A percentile compares a stretch with the other conserved stretches of the same genome.
These are phyloP conservation scores for Mythimna loreyi DNA, from an alignment of 2,888 invertebrate genomes.

Conservation along the genomic window DNA sequence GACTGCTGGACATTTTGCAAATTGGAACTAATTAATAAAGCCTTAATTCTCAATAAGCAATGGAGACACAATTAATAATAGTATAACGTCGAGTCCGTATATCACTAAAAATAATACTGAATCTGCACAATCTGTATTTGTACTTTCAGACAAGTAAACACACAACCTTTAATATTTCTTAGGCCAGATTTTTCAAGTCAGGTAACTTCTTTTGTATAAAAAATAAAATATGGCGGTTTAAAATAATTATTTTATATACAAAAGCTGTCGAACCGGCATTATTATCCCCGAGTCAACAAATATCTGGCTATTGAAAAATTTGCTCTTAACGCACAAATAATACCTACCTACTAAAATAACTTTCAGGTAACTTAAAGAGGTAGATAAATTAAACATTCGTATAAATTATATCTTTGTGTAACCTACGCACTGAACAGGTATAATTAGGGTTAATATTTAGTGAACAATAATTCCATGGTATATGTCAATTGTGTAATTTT, in stretches of 20 bases:
- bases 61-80: conserved; percentile 6
- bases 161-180: conserved; percentile 49
- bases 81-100: neutral
- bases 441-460: neutral
- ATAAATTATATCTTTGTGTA: neutral
- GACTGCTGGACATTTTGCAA: no score
- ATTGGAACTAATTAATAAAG: no score
- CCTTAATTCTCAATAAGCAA: neutral
- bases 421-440: neutral
- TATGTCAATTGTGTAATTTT: neutral
- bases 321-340: conserved; percentile 29
- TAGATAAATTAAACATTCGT: conserved; percentile 64
- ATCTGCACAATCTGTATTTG: conserved; percentile 45
- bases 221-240: no score
- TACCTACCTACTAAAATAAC: conserved; percentile 26
- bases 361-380: conserved; percentile 74
- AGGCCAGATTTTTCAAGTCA: no score
- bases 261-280: no score
- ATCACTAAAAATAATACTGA: conserved; percentile 56
- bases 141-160: conserved; percentile 53
- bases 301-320: no score
- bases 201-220: no score
- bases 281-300: no score
- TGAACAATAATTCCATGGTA: neutral
- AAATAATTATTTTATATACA: no score